A percentile compares a stretch with the other conserved stretches of the same genome.
Evolutionary conservation across 2,888 invertebrate species (phyloP).

Genomic region (Drosophila macrothrix): DNA sequence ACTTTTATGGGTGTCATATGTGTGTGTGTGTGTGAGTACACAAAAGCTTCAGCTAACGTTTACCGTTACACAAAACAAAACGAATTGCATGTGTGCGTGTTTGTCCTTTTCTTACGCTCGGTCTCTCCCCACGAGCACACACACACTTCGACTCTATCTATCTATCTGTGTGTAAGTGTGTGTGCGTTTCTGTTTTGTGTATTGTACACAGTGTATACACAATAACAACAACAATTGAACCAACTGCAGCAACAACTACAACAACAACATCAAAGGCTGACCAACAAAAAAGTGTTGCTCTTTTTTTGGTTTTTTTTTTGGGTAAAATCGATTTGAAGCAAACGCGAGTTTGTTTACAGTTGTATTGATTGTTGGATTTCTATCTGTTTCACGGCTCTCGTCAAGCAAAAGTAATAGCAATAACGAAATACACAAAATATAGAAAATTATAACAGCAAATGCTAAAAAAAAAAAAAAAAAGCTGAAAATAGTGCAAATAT

Average conservation of each 20-base stretch:
- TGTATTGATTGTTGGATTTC: conserved; percentile 73
- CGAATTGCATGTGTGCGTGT: conserved; percentile 43
- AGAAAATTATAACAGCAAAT: neutral
- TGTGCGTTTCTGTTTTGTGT: conserved; percentile 35
- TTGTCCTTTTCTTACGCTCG: conserved; percentile 40
- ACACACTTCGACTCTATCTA: conserved; percentile 8
- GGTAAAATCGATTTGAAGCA: conserved; percentile 76
- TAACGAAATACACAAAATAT: neutral
- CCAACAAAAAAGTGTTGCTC: conserved; percentile 26
- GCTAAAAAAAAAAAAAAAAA: neutral
- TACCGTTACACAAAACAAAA: conserved; percentile 68
- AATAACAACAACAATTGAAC: conserved; percentile 63
- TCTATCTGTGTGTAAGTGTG: conserved; percentile 10
- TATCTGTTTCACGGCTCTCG: conserved; percentile 25
- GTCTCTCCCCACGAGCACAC: conserved; percentile 7
- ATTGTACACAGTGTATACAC: conserved; percentile 57
- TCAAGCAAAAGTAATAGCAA: conserved; percentile 21
- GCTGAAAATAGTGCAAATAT: neutral
- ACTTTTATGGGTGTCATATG: conserved; percentile 15
- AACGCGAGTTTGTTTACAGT: conserved; percentile 72
- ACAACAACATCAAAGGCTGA: conserved; percentile 46
- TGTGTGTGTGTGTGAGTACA: conserved; percentile 18
- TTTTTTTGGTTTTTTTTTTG: conserved; percentile 35
- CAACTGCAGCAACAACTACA: conserved; percentile 42
- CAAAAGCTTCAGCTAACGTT: conserved; percentile 50